A percentile compares a stretch with the other conserved stretches of the same genome.
Conservation (phyloP, 2,113 vertebrate species). For the Oplegnathus fasciatus region DNA sequence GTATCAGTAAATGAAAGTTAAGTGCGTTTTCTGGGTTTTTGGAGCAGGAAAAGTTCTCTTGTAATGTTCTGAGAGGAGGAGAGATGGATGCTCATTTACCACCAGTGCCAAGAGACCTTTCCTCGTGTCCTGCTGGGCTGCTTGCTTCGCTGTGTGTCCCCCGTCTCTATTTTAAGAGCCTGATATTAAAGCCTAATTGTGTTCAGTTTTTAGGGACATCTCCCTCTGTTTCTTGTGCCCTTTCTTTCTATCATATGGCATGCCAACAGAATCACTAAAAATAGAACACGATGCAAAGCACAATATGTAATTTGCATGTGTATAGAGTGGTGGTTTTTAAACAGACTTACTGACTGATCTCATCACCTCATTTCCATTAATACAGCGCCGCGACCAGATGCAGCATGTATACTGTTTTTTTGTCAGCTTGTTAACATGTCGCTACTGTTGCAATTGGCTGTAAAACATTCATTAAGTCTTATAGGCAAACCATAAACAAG, state of each 20-base stretch:
- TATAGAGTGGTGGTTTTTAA: not conserved
- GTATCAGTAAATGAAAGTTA: conserved; percentile 77
- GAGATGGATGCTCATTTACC: conserved; percentile 64
- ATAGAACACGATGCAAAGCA: not conserved
- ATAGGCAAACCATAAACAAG: conserved; percentile 59
- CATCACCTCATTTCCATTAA: conserved; percentile 1
- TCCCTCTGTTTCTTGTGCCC: conserved; percentile 25
- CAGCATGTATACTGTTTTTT: not conserved
- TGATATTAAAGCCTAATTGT: conserved; percentile 71
- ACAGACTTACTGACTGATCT: not conserved
- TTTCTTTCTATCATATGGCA: not conserved
- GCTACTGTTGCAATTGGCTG: conserved; percentile 41
- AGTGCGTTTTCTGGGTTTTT: conserved; percentile 81
- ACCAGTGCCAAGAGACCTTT: conserved; percentile 65
- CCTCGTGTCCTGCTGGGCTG: conserved; percentile 59
- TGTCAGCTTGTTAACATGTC: conserved; percentile 43
- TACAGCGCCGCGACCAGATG: conserved; percentile 29
- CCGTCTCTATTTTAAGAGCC: conserved; percentile 73
- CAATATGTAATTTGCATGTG: conserved; percentile 9
- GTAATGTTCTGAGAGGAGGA: conserved; percentile 42
- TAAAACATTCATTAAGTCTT: conserved; percentile 76
- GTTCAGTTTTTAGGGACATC: conserved; percentile 49
- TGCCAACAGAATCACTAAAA: conserved; percentile 1
- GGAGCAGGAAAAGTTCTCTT: conserved; percentile 70
- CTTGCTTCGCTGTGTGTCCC: conserved; percentile 52